Percentiles rank a stretch among this genome's conserved stretches.
phyloP scores from a whole-genome alignment of 1,140 invertebrate species.

The Aphelenchoides besseyi region DNA sequence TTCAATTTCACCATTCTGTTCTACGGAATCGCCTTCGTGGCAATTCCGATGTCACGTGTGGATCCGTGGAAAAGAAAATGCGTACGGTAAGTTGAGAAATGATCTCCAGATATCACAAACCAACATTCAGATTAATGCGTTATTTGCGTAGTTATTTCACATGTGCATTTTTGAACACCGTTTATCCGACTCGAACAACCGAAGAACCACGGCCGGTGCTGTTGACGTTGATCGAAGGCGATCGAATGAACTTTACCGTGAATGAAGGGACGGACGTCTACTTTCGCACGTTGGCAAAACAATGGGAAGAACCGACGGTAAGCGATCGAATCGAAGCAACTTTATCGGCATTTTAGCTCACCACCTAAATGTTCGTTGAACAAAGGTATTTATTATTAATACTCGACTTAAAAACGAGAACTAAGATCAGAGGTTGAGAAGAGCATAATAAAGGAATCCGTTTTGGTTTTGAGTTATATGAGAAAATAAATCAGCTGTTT shows the following conservation, averaged over 20 bases:
- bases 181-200: no score
- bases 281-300: neutral
- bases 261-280: neutral
- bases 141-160: no score
- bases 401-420: no score
- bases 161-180: no score
- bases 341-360: no score
- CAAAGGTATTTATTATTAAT: no score
- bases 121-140: no score
- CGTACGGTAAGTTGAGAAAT: neutral
- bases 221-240: neutral
- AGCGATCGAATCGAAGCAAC: no score
- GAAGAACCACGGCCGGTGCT: neutral
- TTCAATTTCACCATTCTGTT: neutral
- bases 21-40: neutral
- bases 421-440: no score
- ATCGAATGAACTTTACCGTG: neutral
- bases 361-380: no score
- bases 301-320: constrained; percentile 3
- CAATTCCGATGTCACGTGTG: neutral
- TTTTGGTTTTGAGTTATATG: neutral
- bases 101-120: no score
- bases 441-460: neutral
- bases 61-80: neutral
- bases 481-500: neutral